phyloP scores from a whole-genome alignment of 2,888 invertebrate species.

The Chymomyza amoena region DNA sequence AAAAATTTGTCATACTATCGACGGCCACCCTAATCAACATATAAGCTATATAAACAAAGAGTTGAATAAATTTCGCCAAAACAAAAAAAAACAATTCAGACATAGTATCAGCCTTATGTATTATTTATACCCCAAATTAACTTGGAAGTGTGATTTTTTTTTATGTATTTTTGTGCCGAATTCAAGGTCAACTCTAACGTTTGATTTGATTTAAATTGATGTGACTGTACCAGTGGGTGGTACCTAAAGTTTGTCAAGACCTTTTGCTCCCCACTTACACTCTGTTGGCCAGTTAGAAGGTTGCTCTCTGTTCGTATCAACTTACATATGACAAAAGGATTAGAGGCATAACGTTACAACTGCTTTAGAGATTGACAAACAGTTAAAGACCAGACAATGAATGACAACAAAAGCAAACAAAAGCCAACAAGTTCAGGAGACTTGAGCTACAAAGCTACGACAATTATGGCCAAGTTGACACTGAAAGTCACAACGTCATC shows the following conservation, averaged over 20 bases:
- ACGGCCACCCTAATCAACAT: not conserved
- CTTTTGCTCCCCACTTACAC: not conserved
- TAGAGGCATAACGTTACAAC: constrained; percentile 29
- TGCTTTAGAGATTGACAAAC: not conserved
- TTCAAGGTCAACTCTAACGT: constrained; percentile 34
- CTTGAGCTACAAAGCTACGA: not conserved
- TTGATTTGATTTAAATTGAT: not conserved
- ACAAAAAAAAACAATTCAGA: constrained; percentile 11
- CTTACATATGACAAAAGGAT: constrained; percentile 38
- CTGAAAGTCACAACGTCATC: constrained; percentile 53
- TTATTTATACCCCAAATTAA: constrained; percentile 22
- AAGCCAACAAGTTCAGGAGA: constrained; percentile 37
- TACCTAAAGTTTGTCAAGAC: not conserved
- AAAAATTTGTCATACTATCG: too few relatives aligned
- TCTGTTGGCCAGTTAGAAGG: not conserved
- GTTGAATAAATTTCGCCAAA: not conserved
- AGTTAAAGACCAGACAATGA: not conserved
- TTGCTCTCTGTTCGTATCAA: constrained; percentile 20
- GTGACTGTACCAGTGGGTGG: not conserved
- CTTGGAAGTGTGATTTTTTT: constrained; percentile 18
- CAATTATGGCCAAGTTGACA: constrained; percentile 42
- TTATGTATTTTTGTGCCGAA: constrained; percentile 13
- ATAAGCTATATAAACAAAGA: not conserved
- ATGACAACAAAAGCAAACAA: constrained; percentile 5
- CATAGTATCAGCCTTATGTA: constrained; percentile 33